A percentile compares a stretch with the other conserved stretches of the same genome.
Evolutionary conservation across 2,113 vertebrate species (phyloP).

Genomic region (Malaclemys terrapin): DNA sequence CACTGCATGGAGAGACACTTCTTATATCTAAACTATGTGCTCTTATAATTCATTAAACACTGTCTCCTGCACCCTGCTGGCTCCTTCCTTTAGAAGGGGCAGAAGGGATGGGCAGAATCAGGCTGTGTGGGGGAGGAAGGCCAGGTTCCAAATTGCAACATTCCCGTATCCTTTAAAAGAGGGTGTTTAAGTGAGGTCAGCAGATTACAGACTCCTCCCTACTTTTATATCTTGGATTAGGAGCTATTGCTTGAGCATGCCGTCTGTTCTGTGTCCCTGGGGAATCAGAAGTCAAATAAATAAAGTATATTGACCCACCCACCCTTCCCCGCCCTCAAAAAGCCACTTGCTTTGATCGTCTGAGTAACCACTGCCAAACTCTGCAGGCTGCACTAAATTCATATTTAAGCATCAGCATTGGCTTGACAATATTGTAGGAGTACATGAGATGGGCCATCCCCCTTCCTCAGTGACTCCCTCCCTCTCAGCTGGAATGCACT

Average conservation of each 20-base stretch:
- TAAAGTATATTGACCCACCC: not conserved
- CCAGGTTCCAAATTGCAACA: not conserved
- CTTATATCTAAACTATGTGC: not conserved
- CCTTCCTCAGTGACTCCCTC: not conserved
- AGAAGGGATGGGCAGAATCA: not conserved
- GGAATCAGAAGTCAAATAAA: not conserved
- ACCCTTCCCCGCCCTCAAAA: rapidly evolving
- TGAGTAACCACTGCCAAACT: not conserved
- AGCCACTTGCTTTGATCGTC: not conserved
- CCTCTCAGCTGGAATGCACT: not conserved
- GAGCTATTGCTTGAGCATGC: not conserved
- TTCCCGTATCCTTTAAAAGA: not conserved
- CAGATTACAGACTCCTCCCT: not conserved
- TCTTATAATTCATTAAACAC: slow-evolving; percentile 12
- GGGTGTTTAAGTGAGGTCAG: not conserved
- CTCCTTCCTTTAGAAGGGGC: not conserved
- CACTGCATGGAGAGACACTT: not conserved
- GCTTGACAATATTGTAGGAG: not conserved
- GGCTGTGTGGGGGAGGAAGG: not conserved
- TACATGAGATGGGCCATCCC: not conserved
- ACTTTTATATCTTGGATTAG: not conserved
- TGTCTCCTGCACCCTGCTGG: slow-evolving; percentile 23
- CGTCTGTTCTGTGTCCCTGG: not conserved
- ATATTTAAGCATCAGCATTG: too few species aligned
- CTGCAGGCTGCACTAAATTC: not conserved